phyloP scores from a whole-genome alignment of 2,888 invertebrate species.

The Thereva nobilitata region DNA sequence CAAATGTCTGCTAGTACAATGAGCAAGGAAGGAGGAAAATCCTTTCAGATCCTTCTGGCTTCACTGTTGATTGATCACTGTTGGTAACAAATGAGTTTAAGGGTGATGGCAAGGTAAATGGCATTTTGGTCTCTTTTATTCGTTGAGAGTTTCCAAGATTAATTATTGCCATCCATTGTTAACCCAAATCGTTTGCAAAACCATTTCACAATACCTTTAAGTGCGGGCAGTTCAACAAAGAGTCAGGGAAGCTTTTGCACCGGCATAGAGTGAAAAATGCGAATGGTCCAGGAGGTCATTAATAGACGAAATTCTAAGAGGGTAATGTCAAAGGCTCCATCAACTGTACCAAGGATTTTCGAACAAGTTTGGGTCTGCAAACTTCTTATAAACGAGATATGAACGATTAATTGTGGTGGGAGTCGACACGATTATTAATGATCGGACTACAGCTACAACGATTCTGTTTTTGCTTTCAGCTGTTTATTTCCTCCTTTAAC shows the following conservation, averaged over 20 bases:
- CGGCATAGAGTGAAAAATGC: slow-evolving; percentile 34
- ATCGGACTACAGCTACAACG: neutral
- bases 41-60: slow-evolving; percentile 28
- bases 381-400: slow-evolving; percentile 33
- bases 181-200: slow-evolving; percentile 37
- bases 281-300: slow-evolving; percentile 34
- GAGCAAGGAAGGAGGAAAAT: slow-evolving; percentile 31
- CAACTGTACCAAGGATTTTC: slow-evolving; percentile 12
- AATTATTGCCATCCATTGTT: slow-evolving; percentile 38
- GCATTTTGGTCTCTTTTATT: slow-evolving; percentile 36
- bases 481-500: neutral
- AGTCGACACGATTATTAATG: slow-evolving; percentile 27
- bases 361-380: slow-evolving; percentile 12
- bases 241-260: slow-evolving; percentile 21
- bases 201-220: slow-evolving; percentile 32
- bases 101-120: slow-evolving; percentile 35
- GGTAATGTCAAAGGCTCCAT: slow-evolving; percentile 25
- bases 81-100: slow-evolving; percentile 33
- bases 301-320: slow-evolving; percentile 29
- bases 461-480: slow-evolving; percentile 16
- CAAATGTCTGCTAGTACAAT: slow-evolving; percentile 23
- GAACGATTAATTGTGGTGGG: slow-evolving; percentile 28
- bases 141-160: slow-evolving; percentile 31
- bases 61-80: slow-evolving; percentile 34
- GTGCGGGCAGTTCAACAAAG: slow-evolving; percentile 15